These are phyloP conservation scores for Ophion obscuratus DNA, from an alignment of 2,888 invertebrate genomes.

Conservation along the genomic window DNA sequence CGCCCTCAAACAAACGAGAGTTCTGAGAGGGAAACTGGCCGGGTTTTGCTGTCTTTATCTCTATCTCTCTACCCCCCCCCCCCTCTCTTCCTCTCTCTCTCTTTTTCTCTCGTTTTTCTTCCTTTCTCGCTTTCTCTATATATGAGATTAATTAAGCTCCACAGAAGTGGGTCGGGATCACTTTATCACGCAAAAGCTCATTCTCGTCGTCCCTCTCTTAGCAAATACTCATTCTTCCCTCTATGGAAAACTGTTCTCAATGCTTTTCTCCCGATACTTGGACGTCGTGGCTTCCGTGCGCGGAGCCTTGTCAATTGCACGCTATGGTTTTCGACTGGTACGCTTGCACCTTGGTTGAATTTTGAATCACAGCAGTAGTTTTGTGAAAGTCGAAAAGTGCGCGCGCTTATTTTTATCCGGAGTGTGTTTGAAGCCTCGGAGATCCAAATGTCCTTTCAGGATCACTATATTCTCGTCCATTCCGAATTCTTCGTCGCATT, in stretches of 20 bases:
- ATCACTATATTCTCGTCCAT: too few species aligned
- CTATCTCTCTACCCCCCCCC: conserved; percentile 1
- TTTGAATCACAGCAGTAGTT: not conserved
- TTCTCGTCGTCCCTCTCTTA: not conserved
- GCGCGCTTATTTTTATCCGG: too few species aligned
- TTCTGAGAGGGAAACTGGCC: conserved; percentile 7
- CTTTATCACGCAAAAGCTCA: conserved; percentile 54
- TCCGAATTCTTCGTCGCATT: too few species aligned
- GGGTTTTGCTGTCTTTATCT: conserved; percentile 7
- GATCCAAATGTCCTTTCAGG: too few species aligned
- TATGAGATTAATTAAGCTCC: conserved; percentile 42
- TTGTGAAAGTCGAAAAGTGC: too few species aligned
- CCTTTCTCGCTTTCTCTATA: not conserved
- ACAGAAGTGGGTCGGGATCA: conserved; percentile 54
- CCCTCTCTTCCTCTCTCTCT: not conserved
- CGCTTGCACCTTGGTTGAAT: not conserved
- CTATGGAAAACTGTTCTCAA: not conserved
- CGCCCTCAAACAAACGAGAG: conserved; percentile 17
- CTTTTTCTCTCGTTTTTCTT: not conserved
- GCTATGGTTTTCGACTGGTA: not conserved
- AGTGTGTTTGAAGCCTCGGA: too few species aligned
- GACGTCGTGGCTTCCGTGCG: not conserved
- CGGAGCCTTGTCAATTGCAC: not conserved
- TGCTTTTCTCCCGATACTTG: not conserved
- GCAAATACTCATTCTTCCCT: not conserved